These are phyloP conservation scores for Octomys mimax DNA, from an alignment of 2,797 vertebrate genomes.

Conservation along the genomic window DNA sequence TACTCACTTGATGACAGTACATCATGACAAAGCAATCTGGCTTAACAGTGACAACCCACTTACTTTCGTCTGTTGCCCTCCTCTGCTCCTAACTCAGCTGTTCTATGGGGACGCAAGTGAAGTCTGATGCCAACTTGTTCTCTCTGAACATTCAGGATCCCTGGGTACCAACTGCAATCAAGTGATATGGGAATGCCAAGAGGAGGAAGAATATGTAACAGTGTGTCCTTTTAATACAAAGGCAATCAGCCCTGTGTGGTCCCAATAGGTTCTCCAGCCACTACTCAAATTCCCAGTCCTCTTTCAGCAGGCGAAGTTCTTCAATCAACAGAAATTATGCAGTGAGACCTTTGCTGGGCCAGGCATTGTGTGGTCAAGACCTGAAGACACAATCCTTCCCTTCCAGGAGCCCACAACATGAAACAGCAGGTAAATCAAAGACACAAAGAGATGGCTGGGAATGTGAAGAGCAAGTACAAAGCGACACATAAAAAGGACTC, in stretches of 20 bases:
- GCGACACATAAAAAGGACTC: constrained; percentile 53
- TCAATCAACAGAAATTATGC: background rate
- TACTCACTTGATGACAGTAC: background rate
- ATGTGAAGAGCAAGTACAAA: constrained; percentile 40
- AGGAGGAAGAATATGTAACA: constrained; percentile 56
- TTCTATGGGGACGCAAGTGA: background rate
- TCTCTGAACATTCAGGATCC: constrained; percentile 1
- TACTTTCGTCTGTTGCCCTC: background rate
- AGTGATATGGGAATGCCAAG: background rate
- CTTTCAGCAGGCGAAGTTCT: background rate
- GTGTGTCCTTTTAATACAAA: constrained; percentile 66
- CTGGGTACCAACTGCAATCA: background rate
- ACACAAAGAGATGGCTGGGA: background rate
- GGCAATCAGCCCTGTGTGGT: constrained; percentile 15
- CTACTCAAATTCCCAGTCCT: background rate
- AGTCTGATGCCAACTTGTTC: constrained; percentile 12
- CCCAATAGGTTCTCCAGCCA: background rate
- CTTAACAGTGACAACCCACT: background rate
- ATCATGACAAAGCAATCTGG: background rate
- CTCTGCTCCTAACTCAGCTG: constrained; percentile 28
- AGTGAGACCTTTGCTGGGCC: background rate
- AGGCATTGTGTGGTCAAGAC: background rate
- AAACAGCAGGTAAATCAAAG: constrained; percentile 52
- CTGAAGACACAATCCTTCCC: constrained; percentile 5
- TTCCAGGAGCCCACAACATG: background rate